Evolutionary conservation across 2,113 vertebrate species (phyloP), one percentile per base, ranked within the genome.

Genomic region (Anolis sagrei): DNA sequence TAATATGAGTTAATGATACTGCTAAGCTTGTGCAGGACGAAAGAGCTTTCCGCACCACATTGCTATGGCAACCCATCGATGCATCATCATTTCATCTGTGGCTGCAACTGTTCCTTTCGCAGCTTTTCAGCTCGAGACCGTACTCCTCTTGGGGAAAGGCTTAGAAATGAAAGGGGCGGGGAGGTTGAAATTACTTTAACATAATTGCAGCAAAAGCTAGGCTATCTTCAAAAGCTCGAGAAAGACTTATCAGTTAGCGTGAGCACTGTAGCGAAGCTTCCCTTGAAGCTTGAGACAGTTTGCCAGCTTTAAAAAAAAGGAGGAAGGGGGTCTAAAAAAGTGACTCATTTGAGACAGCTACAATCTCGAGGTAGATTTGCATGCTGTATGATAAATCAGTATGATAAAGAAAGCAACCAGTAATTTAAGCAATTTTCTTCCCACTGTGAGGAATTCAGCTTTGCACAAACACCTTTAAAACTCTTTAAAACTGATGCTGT

Each of bases 141-240:
- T 94, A 91, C 54, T 39, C 27, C 72, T 83, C 82, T 49, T n/a
- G 48, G 84, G 9, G 19, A 66, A 75, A 54, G 36, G 76, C 36
- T 73, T 72, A 92, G 86, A 92, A 93, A 92, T 90, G 81, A 92
- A 92, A 93, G 90, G 84, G 90, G 87, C 10, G 77, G 39, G 3
- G 9, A 80, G 58, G 32, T 23, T 21, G 16, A 80, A 85, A 77
- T 70, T 11, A 5, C 5, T 69, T 58, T 18, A 70, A 66, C 74
- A 81, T 48, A 29, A 62, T 44, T 61, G 19, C 34, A 64, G 69
- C 76, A 92, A 93, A 93, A 92, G 87, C 88, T 81, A 58, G 91
- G 82, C 89, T 76, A 86, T 89, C 25, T 80, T 92, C 91, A 92
- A 90, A 91, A 90, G 93, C 91, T 90, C 87, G 92, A 76, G 82